Evolutionary conservation across 2,113 vertebrate species (phyloP).

Genomic region (Pteruthius melanotis): DNA sequence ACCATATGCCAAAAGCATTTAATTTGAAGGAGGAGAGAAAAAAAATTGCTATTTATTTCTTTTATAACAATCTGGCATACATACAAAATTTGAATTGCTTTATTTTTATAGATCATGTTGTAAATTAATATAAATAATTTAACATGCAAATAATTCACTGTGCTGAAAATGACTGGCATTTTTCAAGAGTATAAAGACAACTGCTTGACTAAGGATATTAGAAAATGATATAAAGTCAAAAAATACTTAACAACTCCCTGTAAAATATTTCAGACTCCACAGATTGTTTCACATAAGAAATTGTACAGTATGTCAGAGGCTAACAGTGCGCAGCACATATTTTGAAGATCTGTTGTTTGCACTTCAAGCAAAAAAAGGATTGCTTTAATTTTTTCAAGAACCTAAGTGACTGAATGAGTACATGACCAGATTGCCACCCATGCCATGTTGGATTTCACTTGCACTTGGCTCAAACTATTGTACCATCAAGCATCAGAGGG

Average conservation of each 20-base stretch:
- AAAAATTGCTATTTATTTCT: background rate
- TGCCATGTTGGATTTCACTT: background rate
- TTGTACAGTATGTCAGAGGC: conserved; percentile 5
- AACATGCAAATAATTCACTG: background rate
- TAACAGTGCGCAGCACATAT: background rate
- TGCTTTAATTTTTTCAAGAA: background rate
- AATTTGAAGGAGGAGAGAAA: background rate
- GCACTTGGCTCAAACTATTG: background rate
- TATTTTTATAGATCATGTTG: background rate
- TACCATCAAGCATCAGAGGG: background rate
- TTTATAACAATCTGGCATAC: background rate
- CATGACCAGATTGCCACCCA: background rate
- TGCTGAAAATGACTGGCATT: conserved; percentile 10
- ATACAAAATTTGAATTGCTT: background rate
- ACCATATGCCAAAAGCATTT: background rate
- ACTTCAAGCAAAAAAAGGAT: background rate
- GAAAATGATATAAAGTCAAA: background rate
- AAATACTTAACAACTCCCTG: background rate
- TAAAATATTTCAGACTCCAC: background rate
- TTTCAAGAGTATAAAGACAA: conserved; percentile 1
- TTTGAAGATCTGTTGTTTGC: conserved; percentile 1
- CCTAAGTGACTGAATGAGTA: background rate
- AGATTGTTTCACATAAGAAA: conserved; percentile 1
- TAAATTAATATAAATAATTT: conserved; percentile 52
- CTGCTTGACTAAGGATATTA: background rate